Evolutionary conservation across 2,113 vertebrate genomes (phyloP).

Genomic region (Conger conger): DNA sequence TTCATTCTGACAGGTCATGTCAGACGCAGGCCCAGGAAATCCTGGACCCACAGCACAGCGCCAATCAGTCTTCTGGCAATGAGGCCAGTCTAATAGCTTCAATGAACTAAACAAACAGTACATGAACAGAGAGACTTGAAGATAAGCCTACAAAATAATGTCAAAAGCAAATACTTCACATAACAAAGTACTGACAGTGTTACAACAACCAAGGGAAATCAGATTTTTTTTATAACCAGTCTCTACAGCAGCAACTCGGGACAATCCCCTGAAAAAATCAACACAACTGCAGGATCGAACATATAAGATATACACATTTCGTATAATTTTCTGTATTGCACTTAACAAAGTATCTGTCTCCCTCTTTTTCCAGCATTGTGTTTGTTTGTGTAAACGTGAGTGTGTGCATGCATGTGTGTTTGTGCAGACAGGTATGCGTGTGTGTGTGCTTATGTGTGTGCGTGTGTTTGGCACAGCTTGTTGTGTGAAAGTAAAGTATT

Average conservation of each 20-base stretch:
- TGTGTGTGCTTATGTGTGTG: slow-evolving; percentile 15
- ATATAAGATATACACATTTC: slow-evolving; percentile 6
- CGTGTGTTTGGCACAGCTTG: slow-evolving; percentile 25
- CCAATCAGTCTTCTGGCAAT: slow-evolving; percentile 41
- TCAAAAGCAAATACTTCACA: slow-evolving; percentile 39
- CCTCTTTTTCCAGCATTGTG: slow-evolving; percentile 51
- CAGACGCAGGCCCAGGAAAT: neutral
- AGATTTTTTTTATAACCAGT: slow-evolving; percentile 32
- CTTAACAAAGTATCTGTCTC: slow-evolving; percentile 48
- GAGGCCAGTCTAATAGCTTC: slow-evolving; percentile 30
- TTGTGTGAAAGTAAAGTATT: slow-evolving; percentile 1
- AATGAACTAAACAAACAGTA: slow-evolving; percentile 37
- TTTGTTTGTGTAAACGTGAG: slow-evolving; percentile 12
- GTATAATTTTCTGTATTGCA: slow-evolving; percentile 33
- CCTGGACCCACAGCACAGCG: slow-evolving; percentile 44
- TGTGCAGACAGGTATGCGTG: slow-evolving; percentile 34
- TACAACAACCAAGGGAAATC: slow-evolving; percentile 32
- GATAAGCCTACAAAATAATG: slow-evolving; percentile 30
- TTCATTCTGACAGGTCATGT: neutral
- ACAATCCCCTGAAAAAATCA: slow-evolving; percentile 47
- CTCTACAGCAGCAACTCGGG: slow-evolving; percentile 24
- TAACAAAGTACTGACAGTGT: slow-evolving; percentile 28
- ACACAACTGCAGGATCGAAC: slow-evolving; percentile 60
- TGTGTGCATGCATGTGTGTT: slow-evolving; percentile 20
- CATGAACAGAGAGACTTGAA: slow-evolving; percentile 32